Evolutionary conservation across 64 coral and sea anemone genomes (phyloP), one percentile per base, ranked within the genome.

Genomic region (Stichodactyla helianthus): DNA sequence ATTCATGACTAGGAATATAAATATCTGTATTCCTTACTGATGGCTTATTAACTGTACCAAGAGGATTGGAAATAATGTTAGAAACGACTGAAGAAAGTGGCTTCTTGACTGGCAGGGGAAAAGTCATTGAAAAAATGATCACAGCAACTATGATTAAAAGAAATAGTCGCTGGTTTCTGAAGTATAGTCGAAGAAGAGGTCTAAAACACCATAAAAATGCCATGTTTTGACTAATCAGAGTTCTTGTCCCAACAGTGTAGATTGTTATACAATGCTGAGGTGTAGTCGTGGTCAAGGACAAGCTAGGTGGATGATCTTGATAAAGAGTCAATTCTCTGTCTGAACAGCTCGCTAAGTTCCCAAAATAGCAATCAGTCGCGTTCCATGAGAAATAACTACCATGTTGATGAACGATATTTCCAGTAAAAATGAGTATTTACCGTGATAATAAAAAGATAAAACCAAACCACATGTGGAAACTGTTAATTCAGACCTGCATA

Each of bases 171-270:
- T 19, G 16, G n/a, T 81, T 14, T 81, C 78, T 51, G 50, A 52
- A 81, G 50, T 81, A 81, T 9, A 81, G 8, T 81, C 78, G 78
- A 52, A 81, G 51, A 19, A 51, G 52, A 52, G 78, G 78, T 20
- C 78, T 17, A 12, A 52, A 81, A 81, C 17, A 7, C 35, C 78
- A 54, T 54, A 81, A 20, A 81, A 54, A 54, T 20, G 35, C 35
- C 78, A 81, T 81, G 26, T 65, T 44, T 44, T 9, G 62, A 65
- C 5, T n/a, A 65, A 65, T 65, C 19, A 65, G 22, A 18, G 19
- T 63, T 15, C 60, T 44, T 44, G 35, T 44, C 35, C 35, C 35
- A 44, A 44, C 35, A 44, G 0, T 44, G 0, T 44, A 44, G 2
- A 44, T 44, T 44, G 35, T 2, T 44, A 44, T 44, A 44, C 35